Conservation (phyloP, 2,888 invertebrate genomes). For the Drosophila mayaguana region DNA sequence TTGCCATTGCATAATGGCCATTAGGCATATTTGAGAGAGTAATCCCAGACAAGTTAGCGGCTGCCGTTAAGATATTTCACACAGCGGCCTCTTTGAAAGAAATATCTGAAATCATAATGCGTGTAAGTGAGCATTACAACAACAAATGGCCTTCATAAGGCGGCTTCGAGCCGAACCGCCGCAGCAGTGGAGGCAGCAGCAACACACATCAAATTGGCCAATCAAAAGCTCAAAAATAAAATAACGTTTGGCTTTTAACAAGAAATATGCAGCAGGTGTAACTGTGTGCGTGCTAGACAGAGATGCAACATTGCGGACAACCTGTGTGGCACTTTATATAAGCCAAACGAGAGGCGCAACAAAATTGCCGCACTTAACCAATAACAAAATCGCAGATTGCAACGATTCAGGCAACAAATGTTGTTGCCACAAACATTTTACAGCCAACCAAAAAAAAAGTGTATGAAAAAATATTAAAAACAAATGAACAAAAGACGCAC, state of each 20-base stretch:
- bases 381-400: slow-evolving; percentile 53
- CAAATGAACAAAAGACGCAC: slow-evolving; percentile 17
- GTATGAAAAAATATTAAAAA: slow-evolving; percentile 3
- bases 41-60: slow-evolving; percentile 12
- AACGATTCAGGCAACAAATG: slow-evolving; percentile 38
- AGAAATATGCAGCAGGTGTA: slow-evolving; percentile 40
- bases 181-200: not conserved
- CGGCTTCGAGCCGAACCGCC: slow-evolving; percentile 13
- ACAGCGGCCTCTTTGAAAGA: slow-evolving; percentile 61
- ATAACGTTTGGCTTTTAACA: slow-evolving; percentile 39
- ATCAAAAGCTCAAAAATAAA: slow-evolving; percentile 45
- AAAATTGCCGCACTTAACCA: slow-evolving; percentile 62
- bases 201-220: slow-evolving; percentile 54
- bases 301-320: slow-evolving; percentile 27
- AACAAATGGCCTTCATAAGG: slow-evolving; percentile 63
- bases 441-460: slow-evolving; percentile 7
- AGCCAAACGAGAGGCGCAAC: slow-evolving; percentile 39
- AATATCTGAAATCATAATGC: slow-evolving; percentile 62
- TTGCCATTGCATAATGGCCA: slow-evolving; percentile 34
- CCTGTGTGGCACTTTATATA: slow-evolving; percentile 57
- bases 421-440: slow-evolving; percentile 17
- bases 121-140: slow-evolving; percentile 66
- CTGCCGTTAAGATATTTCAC: slow-evolving; percentile 44
- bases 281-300: slow-evolving; percentile 11
- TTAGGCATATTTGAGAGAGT: slow-evolving; percentile 25